A percentile compares a stretch with the other conserved stretches of the same genome.
Evolutionary conservation across 2,113 vertebrate genomes (phyloP).

Genomic region (Gambusia affinis): DNA sequence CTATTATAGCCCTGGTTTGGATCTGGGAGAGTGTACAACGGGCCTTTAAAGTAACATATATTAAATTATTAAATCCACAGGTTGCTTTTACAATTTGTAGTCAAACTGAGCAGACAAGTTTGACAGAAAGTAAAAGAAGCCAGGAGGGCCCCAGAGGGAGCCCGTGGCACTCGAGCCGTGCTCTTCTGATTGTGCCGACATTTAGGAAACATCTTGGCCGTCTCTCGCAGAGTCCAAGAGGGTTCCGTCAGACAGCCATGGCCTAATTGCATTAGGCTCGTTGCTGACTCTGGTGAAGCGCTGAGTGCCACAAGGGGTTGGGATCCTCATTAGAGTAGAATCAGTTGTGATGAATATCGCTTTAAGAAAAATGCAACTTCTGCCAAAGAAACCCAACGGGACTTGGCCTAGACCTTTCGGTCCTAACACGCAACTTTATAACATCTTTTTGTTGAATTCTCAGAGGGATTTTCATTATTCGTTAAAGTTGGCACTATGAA

Average conservation of each 20-base stretch:
- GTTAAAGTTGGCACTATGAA: slow-evolving; percentile 7
- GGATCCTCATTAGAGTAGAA: slow-evolving; percentile 58
- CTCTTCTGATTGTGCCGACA: slow-evolving; percentile 48
- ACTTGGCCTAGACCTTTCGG: slow-evolving; percentile 13
- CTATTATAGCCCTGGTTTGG: neutral
- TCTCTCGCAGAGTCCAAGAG: slow-evolving; percentile 30
- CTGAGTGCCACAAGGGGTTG: slow-evolving; percentile 42
- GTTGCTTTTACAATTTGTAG: slow-evolving; percentile 8
- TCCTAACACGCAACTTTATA: neutral
- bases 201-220: slow-evolving; percentile 41
- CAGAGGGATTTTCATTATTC: slow-evolving; percentile 6
- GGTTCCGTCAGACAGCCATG: slow-evolving; percentile 21
- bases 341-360: slow-evolving; percentile 61
- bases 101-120: slow-evolving; percentile 3
- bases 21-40: no score
- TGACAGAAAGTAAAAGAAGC: slow-evolving; percentile 30
- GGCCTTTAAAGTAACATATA: neutral
- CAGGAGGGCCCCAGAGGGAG: slow-evolving; percentile 11
- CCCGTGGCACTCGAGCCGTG: slow-evolving; percentile 13
- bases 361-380: slow-evolving; percentile 51
- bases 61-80: neutral
- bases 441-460: slow-evolving; percentile 10
- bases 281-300: slow-evolving; percentile 53
- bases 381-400: slow-evolving; percentile 30
- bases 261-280: slow-evolving; percentile 62